phyloP scores from a whole-genome alignment of 2,113 vertebrate genomes.

The Orcinus orca region DNA sequence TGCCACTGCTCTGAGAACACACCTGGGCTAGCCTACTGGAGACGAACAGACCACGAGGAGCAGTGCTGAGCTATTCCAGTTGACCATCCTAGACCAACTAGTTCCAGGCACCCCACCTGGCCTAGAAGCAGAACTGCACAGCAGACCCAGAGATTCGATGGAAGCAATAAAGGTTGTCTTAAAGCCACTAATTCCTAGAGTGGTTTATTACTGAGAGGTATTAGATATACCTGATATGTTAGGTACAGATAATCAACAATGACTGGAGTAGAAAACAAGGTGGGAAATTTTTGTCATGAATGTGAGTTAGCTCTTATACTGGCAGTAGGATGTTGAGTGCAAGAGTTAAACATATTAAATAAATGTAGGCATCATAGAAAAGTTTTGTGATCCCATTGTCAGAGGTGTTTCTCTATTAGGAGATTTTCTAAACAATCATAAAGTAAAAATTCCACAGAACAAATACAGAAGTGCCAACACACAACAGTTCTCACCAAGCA shows the following conservation, averaged over 20 bases:
- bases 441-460: not conserved
- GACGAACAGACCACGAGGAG: not conserved
- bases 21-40: not conserved
- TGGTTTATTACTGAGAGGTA: not conserved
- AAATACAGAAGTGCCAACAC: not conserved
- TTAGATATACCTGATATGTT: not conserved
- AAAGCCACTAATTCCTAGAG: not conserved
- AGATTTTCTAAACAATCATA: not conserved
- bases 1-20: not conserved
- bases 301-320: not conserved
- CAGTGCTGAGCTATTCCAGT: not conserved
- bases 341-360: not conserved
- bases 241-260: not conserved
- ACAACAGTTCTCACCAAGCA: not conserved
- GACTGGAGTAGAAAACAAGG: not conserved
- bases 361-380: not conserved
- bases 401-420: not conserved
- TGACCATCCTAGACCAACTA: not conserved
- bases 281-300: not conserved
- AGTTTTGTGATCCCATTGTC: not conserved
- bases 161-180: constrained; percentile 7
- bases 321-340: not conserved
- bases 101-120: not conserved
- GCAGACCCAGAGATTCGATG: not conserved
- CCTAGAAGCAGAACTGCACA: not conserved